Evolutionary conservation across 1,140 invertebrate species (phyloP), one percentile per base, ranked within the genome.

Genomic region (Parasteatoda tepidariorum): DNA sequence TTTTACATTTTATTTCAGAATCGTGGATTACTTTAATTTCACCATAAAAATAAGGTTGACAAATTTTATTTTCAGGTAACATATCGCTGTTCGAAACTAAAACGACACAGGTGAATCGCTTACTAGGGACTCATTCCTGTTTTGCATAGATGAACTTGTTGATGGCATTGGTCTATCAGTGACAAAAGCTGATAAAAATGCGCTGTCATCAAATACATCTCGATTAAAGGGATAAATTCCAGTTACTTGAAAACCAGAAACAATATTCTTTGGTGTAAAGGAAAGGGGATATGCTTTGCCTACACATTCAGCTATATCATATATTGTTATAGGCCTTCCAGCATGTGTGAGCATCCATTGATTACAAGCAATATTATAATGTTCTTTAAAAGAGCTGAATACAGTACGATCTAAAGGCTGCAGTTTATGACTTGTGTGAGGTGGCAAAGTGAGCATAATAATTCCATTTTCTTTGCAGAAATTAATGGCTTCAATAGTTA

Each of bases 361-460:
- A 26, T 24, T 26, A 28, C 61, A 64, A 64, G 61, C 61, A 26
- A 6, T 22, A 26, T 64, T 64, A 15, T 64, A 64, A 3, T 6
- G 7, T 3, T 82, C 87, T 86, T 90, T 90, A 4, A 91, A 88
- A 18, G 89, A 87, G 0, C 87, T 86, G 88, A 87, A 91, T 57
- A 90, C 88, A 70, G 86, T 75, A 13, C 89, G 86, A 86, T 91
- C 90, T 3, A 91, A 84, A 11, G 90, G 90, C 79, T 91, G 90
- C 64, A 91, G 86, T 85, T 88, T 89, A 86, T 90, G 88, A 41
- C 87, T 88, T n/a, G n/a, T n/a, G n/a, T n/a, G n/a, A n/a, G n/a
- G n/a, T n/a, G n/a, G n/a, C n/a, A n/a, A n/a, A n/a, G 28, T n/a
- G n/a, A n/a, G n/a, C n/a, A n/a, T n/a, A n/a, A n/a, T n/a, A n/a